Evolutionary conservation across 2,113 vertebrate species (phyloP).

Genomic region (Seriola rivoliana): DNA sequence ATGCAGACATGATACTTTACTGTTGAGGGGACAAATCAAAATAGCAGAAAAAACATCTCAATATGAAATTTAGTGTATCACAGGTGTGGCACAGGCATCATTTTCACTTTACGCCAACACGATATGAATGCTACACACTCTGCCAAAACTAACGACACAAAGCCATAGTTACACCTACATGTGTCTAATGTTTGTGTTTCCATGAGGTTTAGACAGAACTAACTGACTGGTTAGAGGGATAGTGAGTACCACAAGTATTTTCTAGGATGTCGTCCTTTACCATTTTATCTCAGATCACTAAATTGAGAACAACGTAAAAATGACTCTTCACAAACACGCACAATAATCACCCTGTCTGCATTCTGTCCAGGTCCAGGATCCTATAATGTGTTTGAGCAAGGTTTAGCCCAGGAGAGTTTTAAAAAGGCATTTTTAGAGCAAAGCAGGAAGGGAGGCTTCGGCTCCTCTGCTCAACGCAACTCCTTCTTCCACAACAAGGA

Average conservation of each 20-base stretch:
- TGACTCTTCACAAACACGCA: background rate
- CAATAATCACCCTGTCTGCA: conserved; percentile 3
- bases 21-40: conserved; percentile 18
- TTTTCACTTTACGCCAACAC: too few species aligned
- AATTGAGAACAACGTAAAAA: background rate
- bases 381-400: conserved; percentile 77
- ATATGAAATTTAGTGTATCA: background rate
- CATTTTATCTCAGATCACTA: background rate
- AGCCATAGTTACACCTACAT: conserved; percentile 30
- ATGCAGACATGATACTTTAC: background rate
- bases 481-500: conserved; percentile 62
- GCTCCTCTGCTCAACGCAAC: conserved; percentile 70
- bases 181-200: conserved; percentile 1
- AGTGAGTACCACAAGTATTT: background rate
- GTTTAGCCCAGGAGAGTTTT: conserved; percentile 76
- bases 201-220: background rate
- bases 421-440: conserved; percentile 71
- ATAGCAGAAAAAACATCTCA: conserved; percentile 15
- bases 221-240: background rate
- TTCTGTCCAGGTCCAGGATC: conserved; percentile 79
- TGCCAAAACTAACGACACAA: too few species aligned
- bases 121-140: too few species aligned
- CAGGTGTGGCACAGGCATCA: conserved; percentile 8
- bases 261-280: background rate
- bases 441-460: conserved; percentile 77